These are phyloP conservation scores for Ptyas mucosa DNA, from an alignment of 2,113 vertebrate genomes.

Conservation along the genomic window DNA sequence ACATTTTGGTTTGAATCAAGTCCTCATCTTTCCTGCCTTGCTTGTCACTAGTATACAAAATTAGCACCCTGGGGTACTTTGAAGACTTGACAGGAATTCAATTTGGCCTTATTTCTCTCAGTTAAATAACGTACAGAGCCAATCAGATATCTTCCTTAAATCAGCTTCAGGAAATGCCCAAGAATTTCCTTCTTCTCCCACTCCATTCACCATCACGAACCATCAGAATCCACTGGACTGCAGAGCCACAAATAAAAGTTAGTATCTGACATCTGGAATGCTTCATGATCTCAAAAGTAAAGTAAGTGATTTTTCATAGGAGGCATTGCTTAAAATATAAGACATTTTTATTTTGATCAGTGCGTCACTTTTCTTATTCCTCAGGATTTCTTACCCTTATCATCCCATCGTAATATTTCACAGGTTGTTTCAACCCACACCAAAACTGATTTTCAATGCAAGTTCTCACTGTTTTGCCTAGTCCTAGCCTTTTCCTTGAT, in stretches of 20 bases:
- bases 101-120: constrained; percentile 58
- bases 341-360: neutral
- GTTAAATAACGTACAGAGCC: constrained; percentile 60
- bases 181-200: neutral
- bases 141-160: constrained; percentile 59
- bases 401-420: neutral
- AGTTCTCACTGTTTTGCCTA: neutral
- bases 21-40: constrained; percentile 63
- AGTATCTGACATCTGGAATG: constrained; percentile 17
- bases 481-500: neutral
- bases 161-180: constrained; percentile 36
- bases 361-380: neutral
- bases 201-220: constrained; percentile 24
- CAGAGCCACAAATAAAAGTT: constrained; percentile 48
- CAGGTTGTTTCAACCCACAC: neutral
- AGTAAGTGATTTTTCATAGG: constrained; percentile 40
- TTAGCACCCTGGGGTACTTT: constrained; percentile 61
- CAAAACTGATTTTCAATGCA: too few species aligned
- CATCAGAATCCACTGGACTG: constrained; percentile 32
- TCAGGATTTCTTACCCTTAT: too few species aligned
- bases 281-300: constrained; percentile 22
- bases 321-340: constrained; percentile 49
- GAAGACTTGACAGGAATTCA: constrained; percentile 56
- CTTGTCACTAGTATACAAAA: constrained; percentile 68
- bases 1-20: constrained; percentile 66